Evolutionary conservation across 2,888 invertebrate genomes (phyloP).

Genomic region (Pilophorus perplexus): DNA sequence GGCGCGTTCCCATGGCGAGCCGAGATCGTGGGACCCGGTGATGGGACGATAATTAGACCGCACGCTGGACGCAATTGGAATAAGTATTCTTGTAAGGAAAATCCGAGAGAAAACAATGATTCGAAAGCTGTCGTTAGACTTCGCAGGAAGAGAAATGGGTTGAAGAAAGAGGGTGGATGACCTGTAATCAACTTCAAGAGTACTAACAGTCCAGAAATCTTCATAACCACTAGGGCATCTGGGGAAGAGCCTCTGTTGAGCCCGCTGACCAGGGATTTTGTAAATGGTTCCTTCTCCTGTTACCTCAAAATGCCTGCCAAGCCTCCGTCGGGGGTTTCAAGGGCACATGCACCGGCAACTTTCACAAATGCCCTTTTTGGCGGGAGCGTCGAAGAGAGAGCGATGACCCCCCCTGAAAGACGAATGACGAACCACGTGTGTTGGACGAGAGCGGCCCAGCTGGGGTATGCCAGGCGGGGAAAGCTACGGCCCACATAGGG

Average conservation of each 20-base stretch:
- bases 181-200: no score
- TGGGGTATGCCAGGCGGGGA: conserved; percentile 3
- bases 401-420: conserved; percentile 21
- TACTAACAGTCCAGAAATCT: no score
- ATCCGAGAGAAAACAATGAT: not conserved
- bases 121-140: conserved; percentile 34
- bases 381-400: conserved; percentile 19
- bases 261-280: no score
- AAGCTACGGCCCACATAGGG: conserved; percentile 23
- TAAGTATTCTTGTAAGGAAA: conserved; percentile 24
- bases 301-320: no score
- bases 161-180: no score
- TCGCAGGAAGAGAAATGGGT: no score
- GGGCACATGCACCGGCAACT: not conserved
- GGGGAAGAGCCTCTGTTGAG: no score
- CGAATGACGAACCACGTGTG: conserved; percentile 27
- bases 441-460: conserved; percentile 8
- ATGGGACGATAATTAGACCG: conserved; percentile 17
- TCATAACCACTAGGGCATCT: no score
- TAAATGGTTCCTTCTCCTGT: no score
- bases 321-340: no score
- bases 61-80: not conserved
- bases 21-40: not conserved
- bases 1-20: conserved; percentile 23
- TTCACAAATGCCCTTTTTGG: not conserved